Base-by-base conservation (phyloP, 1,140 invertebrate genomes). In the Bombus superbus region DNA sequence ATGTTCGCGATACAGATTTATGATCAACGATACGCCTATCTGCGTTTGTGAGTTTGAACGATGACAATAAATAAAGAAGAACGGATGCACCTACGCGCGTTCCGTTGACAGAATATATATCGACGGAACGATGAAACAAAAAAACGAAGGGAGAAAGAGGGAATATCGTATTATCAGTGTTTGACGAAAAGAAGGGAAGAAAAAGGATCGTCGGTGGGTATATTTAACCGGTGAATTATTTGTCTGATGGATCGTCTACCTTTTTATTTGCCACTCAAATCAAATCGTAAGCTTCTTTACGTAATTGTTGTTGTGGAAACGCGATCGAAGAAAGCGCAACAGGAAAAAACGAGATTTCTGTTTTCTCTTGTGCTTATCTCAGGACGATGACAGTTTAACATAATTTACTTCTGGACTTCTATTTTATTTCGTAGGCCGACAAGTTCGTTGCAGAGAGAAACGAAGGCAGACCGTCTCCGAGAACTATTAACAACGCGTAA, bases 1-100 rank as follows among this genome's bases (percentile, higher is more conserved):
- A 86, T 5, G 64, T 38, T 25, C 25, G 13, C 38, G 62, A 76
- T 78, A 82, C 78, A 32, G n/a, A 38, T 86, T 86, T 88, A 86
- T 53, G 87, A 76, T 78, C 64, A 47, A 66, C 73, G 68, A 88
- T 59, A 40, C 71, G 53, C 42, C 47, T 38, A 71, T 22, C 18
- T 68, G 22, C 35, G 18, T 83, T 82, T 79, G 42, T 42, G 77
- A 85, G 68, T 15, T 59, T 13, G 25, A 11, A 38, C 79, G 74
- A 18, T 25, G 38, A 53, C 22, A 44, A 32, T 62, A 59, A 77
- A 66, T 75, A 32, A 3, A 64, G 32, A 5, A 44, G 15, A 47
- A 47, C 42, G n/a, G 18, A 5, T 13, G 22, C 35, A 78, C 32
- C 57, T 76, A 62, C 28, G 25, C 22, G 42, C 22, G 32, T 25